Evolutionary conservation across 1,140 invertebrate genomes (phyloP).

Genomic region (Cotesia vestalis): DNA sequence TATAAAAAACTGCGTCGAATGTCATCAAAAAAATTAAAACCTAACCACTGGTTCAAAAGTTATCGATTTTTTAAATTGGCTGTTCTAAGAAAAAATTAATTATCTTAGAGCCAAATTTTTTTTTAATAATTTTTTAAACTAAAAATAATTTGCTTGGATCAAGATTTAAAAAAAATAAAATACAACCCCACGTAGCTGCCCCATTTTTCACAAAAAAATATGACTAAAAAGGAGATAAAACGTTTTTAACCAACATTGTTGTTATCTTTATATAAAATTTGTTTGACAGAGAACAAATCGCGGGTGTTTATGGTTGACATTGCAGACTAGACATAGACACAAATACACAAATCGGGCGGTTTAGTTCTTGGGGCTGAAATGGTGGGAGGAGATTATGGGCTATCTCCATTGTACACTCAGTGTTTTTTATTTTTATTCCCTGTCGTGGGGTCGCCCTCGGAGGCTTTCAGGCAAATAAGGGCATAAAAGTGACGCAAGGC

Average conservation of each 20-base stretch:
- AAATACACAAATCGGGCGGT: slow-evolving; percentile 17
- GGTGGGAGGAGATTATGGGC: slow-evolving; percentile 20
- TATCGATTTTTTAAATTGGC: too few relatives aligned
- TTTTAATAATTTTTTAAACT: too few relatives aligned
- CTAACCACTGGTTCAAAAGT: too few relatives aligned
- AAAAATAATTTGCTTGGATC: too few relatives aligned
- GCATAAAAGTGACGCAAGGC: not conserved
- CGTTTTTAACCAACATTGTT: not conserved
- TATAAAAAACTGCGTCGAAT: too few relatives aligned
- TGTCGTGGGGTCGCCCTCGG: slow-evolving; percentile 1
- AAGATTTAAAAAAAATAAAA: too few relatives aligned
- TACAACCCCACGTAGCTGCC: too few relatives aligned
- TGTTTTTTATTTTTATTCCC: slow-evolving; percentile 14
- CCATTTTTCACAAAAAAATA: too few relatives aligned
- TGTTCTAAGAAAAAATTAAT: too few relatives aligned
- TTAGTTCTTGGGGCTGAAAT: not conserved
- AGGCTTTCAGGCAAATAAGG: slow-evolving; percentile 30
- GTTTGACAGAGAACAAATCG: slow-evolving; percentile 25
- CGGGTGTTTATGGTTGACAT: slow-evolving; percentile 24
- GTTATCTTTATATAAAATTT: not conserved
- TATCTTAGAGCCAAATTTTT: too few relatives aligned
- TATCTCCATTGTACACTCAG: slow-evolving; percentile 18
- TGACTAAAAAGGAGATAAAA: too few relatives aligned
- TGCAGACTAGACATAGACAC: not conserved
- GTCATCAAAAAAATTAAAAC: too few relatives aligned